Percentiles rank a stretch among this genome's conserved stretches.
Conservation (phyloP, 2,888 invertebrate species). For the Caenorhabditis doughertyi region DNA sequence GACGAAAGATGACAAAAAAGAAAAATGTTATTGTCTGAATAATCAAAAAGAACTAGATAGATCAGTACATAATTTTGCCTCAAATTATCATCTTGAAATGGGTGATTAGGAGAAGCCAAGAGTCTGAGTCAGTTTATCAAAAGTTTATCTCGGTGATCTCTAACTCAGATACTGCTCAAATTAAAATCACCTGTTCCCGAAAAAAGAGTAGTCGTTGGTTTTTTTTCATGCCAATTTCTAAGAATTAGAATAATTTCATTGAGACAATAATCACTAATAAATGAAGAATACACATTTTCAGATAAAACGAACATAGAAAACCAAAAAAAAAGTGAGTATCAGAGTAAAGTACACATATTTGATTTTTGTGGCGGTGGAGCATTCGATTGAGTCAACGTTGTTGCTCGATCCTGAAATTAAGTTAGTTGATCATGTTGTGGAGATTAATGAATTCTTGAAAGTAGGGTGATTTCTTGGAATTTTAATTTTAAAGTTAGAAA, state of each 20-base stretch:
- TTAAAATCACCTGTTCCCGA: neutral
- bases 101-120: neutral
- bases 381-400: constrained; percentile 46
- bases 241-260: neutral
- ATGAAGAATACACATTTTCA: constrained; percentile 33
- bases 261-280: neutral
- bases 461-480: neutral
- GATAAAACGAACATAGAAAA: constrained; percentile 33
- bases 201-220: too few relatives aligned
- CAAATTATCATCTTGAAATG: neutral
- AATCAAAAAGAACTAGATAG: neutral
- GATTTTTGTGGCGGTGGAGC: constrained; percentile 59
- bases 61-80: neutral
- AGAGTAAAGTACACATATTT: constrained; percentile 62
- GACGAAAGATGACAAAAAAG: constrained; percentile 25
- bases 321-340: constrained; percentile 12
- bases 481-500: neutral
- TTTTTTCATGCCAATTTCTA: neutral
- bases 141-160: neutral
- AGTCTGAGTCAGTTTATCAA: neutral
- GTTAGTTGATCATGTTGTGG: neutral
- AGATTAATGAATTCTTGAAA: neutral
- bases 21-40: neutral
- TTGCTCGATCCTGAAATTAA: constrained; percentile 56
- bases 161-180: neutral